Percentiles rank a stretch among this genome's conserved stretches.
Evolutionary conservation across 2,888 invertebrate genomes (phyloP).

Genomic region (Pediacus dermestoides): DNA sequence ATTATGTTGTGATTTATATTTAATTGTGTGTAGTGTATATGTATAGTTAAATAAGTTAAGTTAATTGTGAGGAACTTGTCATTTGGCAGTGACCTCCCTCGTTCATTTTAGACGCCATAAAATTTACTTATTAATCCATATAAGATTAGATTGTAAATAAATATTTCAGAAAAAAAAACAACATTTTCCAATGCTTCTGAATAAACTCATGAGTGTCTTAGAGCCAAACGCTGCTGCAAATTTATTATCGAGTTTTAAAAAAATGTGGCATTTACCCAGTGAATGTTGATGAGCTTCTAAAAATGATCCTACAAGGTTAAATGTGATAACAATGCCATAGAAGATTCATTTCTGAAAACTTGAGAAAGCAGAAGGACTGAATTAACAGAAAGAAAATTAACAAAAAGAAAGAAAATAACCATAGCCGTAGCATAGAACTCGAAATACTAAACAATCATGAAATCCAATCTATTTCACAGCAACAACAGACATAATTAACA

Average conservation of each 20-base stretch:
- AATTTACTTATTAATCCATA: too few relatives aligned
- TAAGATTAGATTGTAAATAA: too few relatives aligned
- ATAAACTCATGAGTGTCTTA: constrained; percentile 3
- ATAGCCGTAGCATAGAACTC: constrained; percentile 8
- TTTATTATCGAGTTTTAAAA: constrained; percentile 9
- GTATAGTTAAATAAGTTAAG: too few relatives aligned
- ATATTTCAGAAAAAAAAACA: too few relatives aligned
- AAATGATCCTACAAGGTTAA: constrained; percentile 10
- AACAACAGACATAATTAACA: too few relatives aligned
- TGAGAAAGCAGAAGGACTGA: constrained; percentile 8
- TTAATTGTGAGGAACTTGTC: too few relatives aligned
- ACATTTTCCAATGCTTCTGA: constrained; percentile 6
- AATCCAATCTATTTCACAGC: too few relatives aligned
- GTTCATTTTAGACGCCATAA: too few relatives aligned
- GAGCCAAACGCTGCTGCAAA: constrained; percentile 11
- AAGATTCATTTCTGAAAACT: constrained; percentile 9
- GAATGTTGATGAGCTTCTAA: constrained; percentile 14
- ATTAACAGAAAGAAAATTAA: constrained; percentile 1
- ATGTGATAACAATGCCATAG: constrained; percentile 11
- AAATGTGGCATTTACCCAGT: constrained; percentile 13
- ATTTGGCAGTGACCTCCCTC: too few relatives aligned
- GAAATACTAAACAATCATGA: constrained; percentile 6
- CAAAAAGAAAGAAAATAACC: constrained; percentile 12
- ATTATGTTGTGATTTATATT: too few relatives aligned
- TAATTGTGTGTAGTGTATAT: too few relatives aligned